These are phyloP conservation scores for Haemorhous mexicanus DNA, from an alignment of 2,113 vertebrate species.

Conservation along the genomic window DNA sequence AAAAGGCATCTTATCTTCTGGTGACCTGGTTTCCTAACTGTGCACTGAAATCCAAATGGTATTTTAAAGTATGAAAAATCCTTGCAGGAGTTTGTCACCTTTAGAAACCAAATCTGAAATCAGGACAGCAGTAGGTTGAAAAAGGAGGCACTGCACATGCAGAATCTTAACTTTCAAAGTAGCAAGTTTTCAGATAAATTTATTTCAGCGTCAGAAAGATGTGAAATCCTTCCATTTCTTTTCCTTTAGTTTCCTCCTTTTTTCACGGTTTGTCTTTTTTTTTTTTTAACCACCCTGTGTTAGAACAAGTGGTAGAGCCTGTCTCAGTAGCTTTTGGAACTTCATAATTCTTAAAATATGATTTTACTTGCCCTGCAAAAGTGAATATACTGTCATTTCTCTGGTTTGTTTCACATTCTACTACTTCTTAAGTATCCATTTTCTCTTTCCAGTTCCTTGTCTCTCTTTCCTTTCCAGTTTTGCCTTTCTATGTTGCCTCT, in stretches of 20 bases:
- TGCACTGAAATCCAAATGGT: neutral
- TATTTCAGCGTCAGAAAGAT: neutral
- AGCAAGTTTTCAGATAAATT: neutral
- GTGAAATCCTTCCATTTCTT: neutral
- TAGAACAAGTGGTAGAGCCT: neutral
- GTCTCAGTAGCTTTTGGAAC: neutral
- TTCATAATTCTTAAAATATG: neutral
- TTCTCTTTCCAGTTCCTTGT: neutral
- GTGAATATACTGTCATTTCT: neutral
- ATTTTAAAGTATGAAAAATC: neutral
- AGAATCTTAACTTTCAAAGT: neutral
- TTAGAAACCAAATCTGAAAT: neutral
- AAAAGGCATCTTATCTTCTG: neutral
- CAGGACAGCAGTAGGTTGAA: neutral
- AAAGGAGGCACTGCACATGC: neutral
- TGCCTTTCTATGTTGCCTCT: neutral
- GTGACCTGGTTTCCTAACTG: neutral
- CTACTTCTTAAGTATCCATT: neutral
- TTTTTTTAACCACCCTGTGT: neutral
- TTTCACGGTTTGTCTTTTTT: neutral
- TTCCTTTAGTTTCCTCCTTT: neutral
- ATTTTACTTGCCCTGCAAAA: neutral
- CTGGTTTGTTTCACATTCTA: neutral
- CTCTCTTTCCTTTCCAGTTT: neutral
- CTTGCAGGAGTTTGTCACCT: neutral